A percentile compares a stretch with the other conserved stretches of the same genome.
These are phyloP conservation scores for Danio choprae DNA, from an alignment of 2,797 vertebrate species.

Conservation along the genomic window DNA sequence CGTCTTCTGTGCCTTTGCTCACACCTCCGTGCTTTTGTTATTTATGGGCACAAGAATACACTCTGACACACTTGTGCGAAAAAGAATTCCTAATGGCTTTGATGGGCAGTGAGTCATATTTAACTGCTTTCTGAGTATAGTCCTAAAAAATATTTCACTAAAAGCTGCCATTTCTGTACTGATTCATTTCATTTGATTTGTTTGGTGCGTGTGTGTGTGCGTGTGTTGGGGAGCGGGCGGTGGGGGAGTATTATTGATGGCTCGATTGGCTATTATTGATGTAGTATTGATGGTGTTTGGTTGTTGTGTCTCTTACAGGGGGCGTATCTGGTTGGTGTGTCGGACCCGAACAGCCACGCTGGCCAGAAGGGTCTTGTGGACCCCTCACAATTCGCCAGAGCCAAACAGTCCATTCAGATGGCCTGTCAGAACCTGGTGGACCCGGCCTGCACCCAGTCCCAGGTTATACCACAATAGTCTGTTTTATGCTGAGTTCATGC, in stretches of 20 bases:
- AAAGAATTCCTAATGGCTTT: conserved; percentile 35
- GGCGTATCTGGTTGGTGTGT: conserved; percentile 92
- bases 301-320: conserved; percentile 75
- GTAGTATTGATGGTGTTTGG: neutral
- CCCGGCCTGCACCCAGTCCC: conserved; percentile 94
- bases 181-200: neutral
- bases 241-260: no score
- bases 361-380: conserved; percentile 97
- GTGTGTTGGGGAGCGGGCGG: no score
- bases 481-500: no score
- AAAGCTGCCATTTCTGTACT: neutral
- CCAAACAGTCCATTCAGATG: conserved; percentile 98
- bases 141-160: conserved; percentile 7
- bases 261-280: no score
- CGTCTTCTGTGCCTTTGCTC: neutral
- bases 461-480: conserved; percentile 76
- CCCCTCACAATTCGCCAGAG: conserved; percentile 94
- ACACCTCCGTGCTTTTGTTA: neutral
- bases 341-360: conserved; percentile 93
- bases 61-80: neutral
- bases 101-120: conserved; percentile 54
- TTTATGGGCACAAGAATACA: neutral
- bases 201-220: conserved; percentile 2
- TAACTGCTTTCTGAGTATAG: conserved; percentile 1
- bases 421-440: conserved; percentile 97